Conservation (phyloP, 2,888 invertebrate species). For the Trissonchulus latispiculum region DNA sequence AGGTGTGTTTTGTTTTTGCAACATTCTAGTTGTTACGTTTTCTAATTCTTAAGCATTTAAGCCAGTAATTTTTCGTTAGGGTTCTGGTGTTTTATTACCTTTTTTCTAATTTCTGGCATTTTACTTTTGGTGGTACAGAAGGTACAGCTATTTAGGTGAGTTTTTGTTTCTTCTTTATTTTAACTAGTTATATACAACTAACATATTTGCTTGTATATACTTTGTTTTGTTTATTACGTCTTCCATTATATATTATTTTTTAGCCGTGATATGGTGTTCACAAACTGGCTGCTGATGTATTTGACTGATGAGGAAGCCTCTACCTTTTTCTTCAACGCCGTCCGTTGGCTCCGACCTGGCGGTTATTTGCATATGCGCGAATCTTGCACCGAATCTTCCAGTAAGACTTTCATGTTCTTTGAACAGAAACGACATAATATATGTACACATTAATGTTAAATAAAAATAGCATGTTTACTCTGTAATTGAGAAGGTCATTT, state of each 20-base stretch:
- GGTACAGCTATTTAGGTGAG: neutral
- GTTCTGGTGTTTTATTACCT: too few species aligned
- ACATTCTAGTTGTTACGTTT: neutral
- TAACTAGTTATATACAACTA: too few species aligned
- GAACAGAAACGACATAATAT: too few species aligned
- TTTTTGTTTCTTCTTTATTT: neutral
- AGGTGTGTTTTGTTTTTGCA: too few species aligned
- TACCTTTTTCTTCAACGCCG: neutral
- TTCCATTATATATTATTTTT: slow-evolving; percentile 20
- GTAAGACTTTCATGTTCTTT: too few species aligned
- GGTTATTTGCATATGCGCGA: slow-evolving; percentile 52
- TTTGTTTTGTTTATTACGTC: neutral
- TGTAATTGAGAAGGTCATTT: too few species aligned
- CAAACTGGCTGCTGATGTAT: slow-evolving; percentile 56
- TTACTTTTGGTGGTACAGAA: neutral
- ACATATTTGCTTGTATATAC: slow-evolving; percentile 4
- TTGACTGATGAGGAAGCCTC: slow-evolving; percentile 43
- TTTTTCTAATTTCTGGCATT: neutral
- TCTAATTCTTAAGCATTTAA: neutral
- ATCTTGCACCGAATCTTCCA: slow-evolving; percentile 52
- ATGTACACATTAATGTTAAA: too few species aligned
- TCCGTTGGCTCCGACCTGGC: slow-evolving; percentile 50
- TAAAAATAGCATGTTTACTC: too few species aligned
- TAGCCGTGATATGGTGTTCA: slow-evolving; percentile 52
- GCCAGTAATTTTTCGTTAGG: too few species aligned